Conservation (phyloP, 2,797 vertebrate genomes). For the Galago senegalensis region DNA sequence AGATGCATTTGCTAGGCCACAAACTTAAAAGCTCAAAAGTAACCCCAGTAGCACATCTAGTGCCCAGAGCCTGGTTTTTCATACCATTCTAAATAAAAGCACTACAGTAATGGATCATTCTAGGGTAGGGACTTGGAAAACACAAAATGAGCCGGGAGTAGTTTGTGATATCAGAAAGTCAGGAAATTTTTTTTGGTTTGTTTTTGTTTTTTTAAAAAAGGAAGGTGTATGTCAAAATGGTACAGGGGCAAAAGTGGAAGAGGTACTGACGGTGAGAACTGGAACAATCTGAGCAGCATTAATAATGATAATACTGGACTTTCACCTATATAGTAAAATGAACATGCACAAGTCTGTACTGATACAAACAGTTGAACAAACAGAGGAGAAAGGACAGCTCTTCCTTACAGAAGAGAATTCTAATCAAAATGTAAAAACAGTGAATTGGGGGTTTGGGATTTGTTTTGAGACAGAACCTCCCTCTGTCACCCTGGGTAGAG, state of each 20-base stretch:
- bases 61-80: not conserved
- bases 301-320: not conserved
- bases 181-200: not conserved
- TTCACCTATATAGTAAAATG: not conserved
- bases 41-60: not conserved
- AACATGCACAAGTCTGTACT: not conserved
- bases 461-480: too few relatives aligned
- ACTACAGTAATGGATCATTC: not conserved
- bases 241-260: not conserved
- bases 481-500: too few relatives aligned
- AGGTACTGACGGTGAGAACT: not conserved
- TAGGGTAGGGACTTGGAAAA: not conserved
- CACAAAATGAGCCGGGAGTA: not conserved
- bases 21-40: not conserved
- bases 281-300: not conserved
- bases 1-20: not conserved
- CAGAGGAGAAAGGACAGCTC: not conserved
- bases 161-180: not conserved
- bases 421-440: not conserved
- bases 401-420: not conserved
- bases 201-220: too few relatives aligned
- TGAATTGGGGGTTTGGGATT: not conserved
- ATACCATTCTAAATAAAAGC: not conserved
- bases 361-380: not conserved
- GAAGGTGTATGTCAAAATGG: not conserved